Percentiles rank a stretch among this genome's conserved stretches.
phyloP scores from a whole-genome alignment of 2,888 invertebrate species.

The Lasioglossum oenotherae region DNA sequence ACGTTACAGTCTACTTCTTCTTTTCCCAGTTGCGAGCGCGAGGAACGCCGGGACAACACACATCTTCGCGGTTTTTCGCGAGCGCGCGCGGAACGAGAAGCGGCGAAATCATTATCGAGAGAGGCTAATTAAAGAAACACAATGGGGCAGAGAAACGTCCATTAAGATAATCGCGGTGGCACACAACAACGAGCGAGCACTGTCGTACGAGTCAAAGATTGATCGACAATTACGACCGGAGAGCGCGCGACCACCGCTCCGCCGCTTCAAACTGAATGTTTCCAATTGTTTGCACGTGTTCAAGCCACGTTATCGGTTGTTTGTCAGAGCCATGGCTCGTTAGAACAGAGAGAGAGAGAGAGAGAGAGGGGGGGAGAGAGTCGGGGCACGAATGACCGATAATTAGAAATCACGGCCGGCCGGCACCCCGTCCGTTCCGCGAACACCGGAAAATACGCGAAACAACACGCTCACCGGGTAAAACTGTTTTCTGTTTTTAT shows the following conservation, averaged over 20 bases:
- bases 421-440: not conserved
- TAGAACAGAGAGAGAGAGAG: not conserved
- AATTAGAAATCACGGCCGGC: constrained; percentile 17
- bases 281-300: constrained; percentile 74
- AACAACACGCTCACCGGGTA: not conserved
- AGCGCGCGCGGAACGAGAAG: constrained; percentile 28
- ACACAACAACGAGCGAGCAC: constrained; percentile 60
- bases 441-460: not conserved
- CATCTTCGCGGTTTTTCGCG: constrained; percentile 49
- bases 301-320: constrained; percentile 63
- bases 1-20: constrained; percentile 43
- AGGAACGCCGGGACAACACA: constrained; percentile 27
- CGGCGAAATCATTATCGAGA: constrained; percentile 52
- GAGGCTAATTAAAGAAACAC: constrained; percentile 69
- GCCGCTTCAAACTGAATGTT: constrained; percentile 56
- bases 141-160: constrained; percentile 54
- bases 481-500: not conserved
- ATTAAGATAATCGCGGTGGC: constrained; percentile 69
- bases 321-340: constrained; percentile 44
- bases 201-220: constrained; percentile 70
- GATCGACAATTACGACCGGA: constrained; percentile 69
- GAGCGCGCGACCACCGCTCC: constrained; percentile 41
- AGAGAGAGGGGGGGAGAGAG: not conserved
- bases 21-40: constrained; percentile 34
- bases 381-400: constrained; percentile 22